Base-by-base conservation (phyloP, 2,113 vertebrate species). In the Sturnus vulgaris region DNA sequence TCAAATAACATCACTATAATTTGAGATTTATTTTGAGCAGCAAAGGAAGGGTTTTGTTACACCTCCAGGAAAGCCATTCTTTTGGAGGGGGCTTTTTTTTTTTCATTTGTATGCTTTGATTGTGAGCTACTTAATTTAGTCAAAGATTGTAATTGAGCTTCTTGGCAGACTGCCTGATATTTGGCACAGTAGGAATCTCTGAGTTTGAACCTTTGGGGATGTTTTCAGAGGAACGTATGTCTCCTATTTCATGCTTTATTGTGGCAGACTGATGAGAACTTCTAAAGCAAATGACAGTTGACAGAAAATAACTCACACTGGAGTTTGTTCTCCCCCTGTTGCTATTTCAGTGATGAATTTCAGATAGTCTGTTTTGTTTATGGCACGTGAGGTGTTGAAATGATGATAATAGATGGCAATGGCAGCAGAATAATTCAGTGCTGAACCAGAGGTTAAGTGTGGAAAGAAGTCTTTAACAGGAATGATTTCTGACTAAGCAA, bases 101-200 rank as follows among this genome's bases (percentile, higher is more conserved):
- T 65, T 64, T 20, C 75, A 80, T 91, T 95, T 56, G 42, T 55
- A 63, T 73, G 79, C 85, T 80, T 88, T 85, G 82, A 88, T 81
- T 80, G 70, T 81, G 60, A 1, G 1, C 87, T 88, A 40, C 82
- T 95, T 95, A 86, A 95, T 88, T 96, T 94, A 95, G 88, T 90
- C 63, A 95, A 88, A 94, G 77, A 87, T 94, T 80, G 56, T 93
- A 95, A 95, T 60, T 81, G 90, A 96, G 85, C 88, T 86, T 60
- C 49, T 92, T 96, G 95, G 93, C 94, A 96, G 93, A 18, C 82
- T 95, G 93, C 95, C 94, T 90, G 86, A 92, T 82, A 68, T 82
- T 71, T 86, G 89, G 61, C 93, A 68, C 90, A 75, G 94, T 66
- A 88, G 65, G 90, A 94, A 83, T 68, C 88, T 85, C 87, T 33